phyloP scores from a whole-genome alignment of 2,113 vertebrate genomes.

The Edolisoma coerulescens region DNA sequence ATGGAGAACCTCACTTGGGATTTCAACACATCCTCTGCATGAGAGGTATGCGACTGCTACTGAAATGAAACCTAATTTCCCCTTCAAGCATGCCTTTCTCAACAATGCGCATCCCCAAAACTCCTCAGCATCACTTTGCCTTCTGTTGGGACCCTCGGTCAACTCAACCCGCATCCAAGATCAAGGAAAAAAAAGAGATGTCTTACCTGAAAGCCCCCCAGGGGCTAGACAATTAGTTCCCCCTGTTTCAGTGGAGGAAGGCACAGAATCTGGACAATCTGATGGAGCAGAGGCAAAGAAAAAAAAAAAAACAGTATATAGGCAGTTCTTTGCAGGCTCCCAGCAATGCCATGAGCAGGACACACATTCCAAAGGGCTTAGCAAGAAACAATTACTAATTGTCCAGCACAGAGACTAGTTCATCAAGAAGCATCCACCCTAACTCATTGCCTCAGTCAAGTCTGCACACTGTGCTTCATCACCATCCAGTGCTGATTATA shows the following conservation, averaged over 20 bases:
- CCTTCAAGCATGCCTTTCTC: background rate
- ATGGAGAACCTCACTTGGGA: background rate
- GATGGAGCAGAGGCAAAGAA: conserved; percentile 57
- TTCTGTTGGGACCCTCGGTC: background rate
- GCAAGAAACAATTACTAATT: conserved; percentile 58
- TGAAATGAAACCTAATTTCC: background rate
- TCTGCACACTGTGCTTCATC: conserved; percentile 50
- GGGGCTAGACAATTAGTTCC: conserved; percentile 89
- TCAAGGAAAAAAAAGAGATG: background rate
- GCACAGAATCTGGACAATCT: conserved; percentile 93
- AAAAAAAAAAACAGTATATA: background rate
- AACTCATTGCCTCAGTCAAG: conserved; percentile 41
- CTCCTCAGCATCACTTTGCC: background rate
- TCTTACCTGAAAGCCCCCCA: conserved; percentile 97
- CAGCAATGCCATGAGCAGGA: conserved; percentile 14
- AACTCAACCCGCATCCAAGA: background rate
- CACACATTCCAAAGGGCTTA: conserved; percentile 57
- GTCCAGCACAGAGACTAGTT: conserved; percentile 27
- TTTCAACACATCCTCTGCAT: background rate
- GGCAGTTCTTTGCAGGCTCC: background rate
- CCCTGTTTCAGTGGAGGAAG: conserved; percentile 95
- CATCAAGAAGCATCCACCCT: conserved; percentile 57
- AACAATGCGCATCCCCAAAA: fast-evolving
- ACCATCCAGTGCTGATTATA: conserved; percentile 42
- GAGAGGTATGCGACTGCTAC: background rate